Conservation (phyloP, 2,113 vertebrate genomes). For the Barnardius zonarius region DNA sequence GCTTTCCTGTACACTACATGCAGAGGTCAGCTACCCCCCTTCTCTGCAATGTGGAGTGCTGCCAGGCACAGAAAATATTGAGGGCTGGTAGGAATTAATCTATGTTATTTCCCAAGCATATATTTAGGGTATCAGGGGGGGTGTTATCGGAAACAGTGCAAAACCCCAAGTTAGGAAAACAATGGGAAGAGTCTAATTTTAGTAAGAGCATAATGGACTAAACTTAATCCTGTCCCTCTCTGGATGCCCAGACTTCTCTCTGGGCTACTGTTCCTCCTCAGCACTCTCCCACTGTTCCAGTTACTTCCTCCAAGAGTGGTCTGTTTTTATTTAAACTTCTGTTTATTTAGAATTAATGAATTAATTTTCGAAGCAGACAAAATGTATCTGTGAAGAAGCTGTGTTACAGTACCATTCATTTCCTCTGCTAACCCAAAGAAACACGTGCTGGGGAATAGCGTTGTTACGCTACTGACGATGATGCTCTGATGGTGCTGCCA, state of each 20-base stretch:
- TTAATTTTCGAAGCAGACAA: background rate
- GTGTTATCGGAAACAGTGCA: background rate
- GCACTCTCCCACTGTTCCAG: background rate
- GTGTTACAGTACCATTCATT: background rate
- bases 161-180: background rate
- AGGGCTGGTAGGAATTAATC: background rate
- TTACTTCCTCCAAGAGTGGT: background rate
- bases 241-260: background rate
- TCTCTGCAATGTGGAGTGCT: background rate
- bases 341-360: background rate
- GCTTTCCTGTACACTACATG: background rate
- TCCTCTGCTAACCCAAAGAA: background rate
- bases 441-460: background rate
- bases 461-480: rapidly evolving
- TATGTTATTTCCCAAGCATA: background rate
- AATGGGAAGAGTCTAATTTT: background rate
- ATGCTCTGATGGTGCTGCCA: background rate
- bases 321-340: background rate
- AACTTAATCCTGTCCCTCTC: background rate
- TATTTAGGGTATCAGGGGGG: background rate
- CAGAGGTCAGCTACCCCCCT: background rate
- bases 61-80: background rate
- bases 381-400: background rate
- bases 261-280: background rate
- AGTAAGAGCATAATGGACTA: background rate